Evolutionary conservation across 2,797 vertebrate genomes (phyloP).

Genomic region (Phrynocephalus vlangalii): DNA sequence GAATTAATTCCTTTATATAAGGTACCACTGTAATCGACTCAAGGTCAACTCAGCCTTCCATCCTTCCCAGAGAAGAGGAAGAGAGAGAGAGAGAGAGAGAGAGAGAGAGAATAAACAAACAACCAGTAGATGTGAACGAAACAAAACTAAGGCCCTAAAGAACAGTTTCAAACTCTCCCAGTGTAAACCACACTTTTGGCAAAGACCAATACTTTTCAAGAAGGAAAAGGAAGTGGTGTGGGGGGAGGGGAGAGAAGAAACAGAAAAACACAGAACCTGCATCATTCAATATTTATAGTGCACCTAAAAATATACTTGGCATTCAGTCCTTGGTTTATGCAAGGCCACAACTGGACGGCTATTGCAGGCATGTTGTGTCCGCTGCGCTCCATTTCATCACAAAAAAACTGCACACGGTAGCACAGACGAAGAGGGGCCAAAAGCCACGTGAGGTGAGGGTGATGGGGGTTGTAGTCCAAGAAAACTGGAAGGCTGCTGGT

Average conservation of each 20-base stretch:
- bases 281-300: background rate
- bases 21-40: too few relatives aligned
- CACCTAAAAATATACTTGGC: constrained; percentile 10
- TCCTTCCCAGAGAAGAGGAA: background rate
- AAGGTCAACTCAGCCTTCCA: too few relatives aligned
- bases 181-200: background rate
- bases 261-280: too few relatives aligned
- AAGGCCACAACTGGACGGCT: background rate
- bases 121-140: background rate
- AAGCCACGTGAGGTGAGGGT: background rate
- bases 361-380: background rate
- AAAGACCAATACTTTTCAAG: background rate
- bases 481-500: background rate
- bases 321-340: background rate
- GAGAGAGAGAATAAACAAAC: background rate
- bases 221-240: too few relatives aligned
- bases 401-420: too few relatives aligned
- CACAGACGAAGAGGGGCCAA: background rate
- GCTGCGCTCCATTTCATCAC: background rate
- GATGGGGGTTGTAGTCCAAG: background rate
- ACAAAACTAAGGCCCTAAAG: background rate
- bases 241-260: background rate
- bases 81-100: background rate
- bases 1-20: too few relatives aligned
- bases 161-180: background rate